Conservation (phyloP, 2,797 vertebrate genomes). For the Pipistrellus kuhlii region DNA sequence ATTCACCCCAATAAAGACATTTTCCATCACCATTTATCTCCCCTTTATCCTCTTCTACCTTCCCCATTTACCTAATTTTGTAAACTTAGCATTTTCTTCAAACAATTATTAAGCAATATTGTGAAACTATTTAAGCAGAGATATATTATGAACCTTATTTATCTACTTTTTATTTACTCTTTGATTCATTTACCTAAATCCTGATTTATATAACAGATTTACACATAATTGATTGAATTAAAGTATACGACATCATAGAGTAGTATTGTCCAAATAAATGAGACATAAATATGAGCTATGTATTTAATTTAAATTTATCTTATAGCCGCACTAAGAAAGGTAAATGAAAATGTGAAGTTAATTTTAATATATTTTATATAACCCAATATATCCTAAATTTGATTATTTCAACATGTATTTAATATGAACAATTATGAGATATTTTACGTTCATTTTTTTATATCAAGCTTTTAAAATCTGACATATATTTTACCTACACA, state of each 20-base stretch:
- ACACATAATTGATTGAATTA: neutral
- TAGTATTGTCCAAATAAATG: neutral
- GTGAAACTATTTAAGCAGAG: conserved; percentile 37
- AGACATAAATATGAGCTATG: neutral
- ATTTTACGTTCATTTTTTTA: neutral
- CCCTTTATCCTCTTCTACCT: neutral
- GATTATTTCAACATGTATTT: neutral
- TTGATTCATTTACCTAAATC: conserved; percentile 14
- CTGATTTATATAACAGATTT: conserved; percentile 18
- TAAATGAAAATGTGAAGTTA: conserved; percentile 11
- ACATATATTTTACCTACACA: neutral
- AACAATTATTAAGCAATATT: conserved; percentile 31
- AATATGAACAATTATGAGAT: neutral
- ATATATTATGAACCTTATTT: neutral
- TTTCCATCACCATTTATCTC: neutral
- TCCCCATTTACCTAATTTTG: conserved; percentile 13
- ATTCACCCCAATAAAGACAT: neutral
- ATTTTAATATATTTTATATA: conserved; percentile 32
- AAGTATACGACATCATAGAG: neutral
- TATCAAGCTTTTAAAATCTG: neutral
- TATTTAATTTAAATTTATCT: conserved; percentile 29
- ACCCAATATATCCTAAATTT: neutral
- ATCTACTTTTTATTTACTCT: neutral
- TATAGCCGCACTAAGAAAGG: neutral
- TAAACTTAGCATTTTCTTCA: conserved; percentile 1